Conservation (phyloP, 1,140 invertebrate genomes). For the Drosophila azteca region DNA sequence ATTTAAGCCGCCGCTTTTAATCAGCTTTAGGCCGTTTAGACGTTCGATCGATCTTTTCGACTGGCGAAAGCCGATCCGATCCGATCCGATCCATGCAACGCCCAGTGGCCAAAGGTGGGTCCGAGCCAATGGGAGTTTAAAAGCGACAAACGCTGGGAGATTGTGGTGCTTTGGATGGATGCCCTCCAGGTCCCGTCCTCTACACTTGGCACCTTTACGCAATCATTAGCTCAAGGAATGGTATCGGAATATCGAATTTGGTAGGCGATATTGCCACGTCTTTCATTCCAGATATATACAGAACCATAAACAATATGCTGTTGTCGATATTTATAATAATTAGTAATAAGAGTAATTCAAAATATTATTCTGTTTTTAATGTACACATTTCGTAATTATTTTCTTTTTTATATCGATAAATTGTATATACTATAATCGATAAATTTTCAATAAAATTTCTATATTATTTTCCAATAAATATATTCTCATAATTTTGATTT, state of each 20-base stretch:
- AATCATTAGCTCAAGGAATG: not conserved
- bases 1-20: constrained; percentile 49
- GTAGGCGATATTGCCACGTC: too few relatives aligned
- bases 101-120: constrained; percentile 26
- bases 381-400: too few relatives aligned
- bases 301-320: too few relatives aligned
- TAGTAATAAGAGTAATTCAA: too few relatives aligned
- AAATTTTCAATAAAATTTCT: too few relatives aligned
- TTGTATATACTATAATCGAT: too few relatives aligned
- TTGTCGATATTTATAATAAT: too few relatives aligned
- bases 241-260: too few relatives aligned
- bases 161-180: constrained; percentile 8
- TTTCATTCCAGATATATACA: not conserved
- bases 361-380: too few relatives aligned
- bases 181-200: constrained; percentile 19
- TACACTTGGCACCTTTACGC: constrained; percentile 58
- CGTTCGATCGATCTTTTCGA: constrained; percentile 33
- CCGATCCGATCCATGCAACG: constrained; percentile 13
- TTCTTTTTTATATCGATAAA: too few relatives aligned
- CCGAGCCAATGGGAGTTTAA: constrained; percentile 44
- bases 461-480: too few relatives aligned
- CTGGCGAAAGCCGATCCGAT: constrained; percentile 34
- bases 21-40: constrained; percentile 31
- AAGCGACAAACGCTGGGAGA: constrained; percentile 29
- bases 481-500: too few relatives aligned